Conservation (phyloP, 2,888 invertebrate genomes). For the Amorpha juglandis region DNA sequence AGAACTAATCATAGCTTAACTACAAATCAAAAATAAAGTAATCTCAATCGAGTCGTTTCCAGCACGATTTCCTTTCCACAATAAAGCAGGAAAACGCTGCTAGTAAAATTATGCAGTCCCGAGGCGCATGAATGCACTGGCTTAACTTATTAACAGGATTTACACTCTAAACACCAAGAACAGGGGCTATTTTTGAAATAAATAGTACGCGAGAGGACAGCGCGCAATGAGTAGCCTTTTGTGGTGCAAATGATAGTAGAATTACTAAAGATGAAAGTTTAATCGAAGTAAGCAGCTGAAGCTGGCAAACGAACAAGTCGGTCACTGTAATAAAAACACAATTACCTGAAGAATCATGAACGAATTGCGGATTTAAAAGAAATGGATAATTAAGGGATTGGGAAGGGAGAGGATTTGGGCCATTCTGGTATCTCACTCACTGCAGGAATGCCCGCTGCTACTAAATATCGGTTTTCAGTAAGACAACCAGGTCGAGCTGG, state of each 20-base stretch:
- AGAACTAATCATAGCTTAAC: neutral
- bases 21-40: neutral
- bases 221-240: conserved; percentile 28
- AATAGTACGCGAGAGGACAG: conserved; percentile 39
- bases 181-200: conserved; percentile 42
- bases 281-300: too few relatives aligned
- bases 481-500: too few relatives aligned
- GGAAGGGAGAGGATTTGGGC: too few relatives aligned
- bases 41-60: neutral
- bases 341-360: too few relatives aligned
- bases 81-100: conserved; percentile 8
- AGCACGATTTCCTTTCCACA: neutral
- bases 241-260: conserved; percentile 2
- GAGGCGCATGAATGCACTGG: conserved; percentile 28
- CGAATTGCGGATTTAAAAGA: too few relatives aligned
- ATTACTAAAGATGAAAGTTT: neutral
- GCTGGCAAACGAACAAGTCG: too few relatives aligned
- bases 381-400: too few relatives aligned
- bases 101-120: conserved; percentile 20
- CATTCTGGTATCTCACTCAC: too few relatives aligned
- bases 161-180: conserved; percentile 39
- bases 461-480: too few relatives aligned
- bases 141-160: conserved; percentile 42
- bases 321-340: too few relatives aligned
- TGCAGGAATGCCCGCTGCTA: too few relatives aligned